Evolutionary conservation across 2,113 vertebrate genomes (phyloP).

Genomic region (Lipophrys pholis): DNA sequence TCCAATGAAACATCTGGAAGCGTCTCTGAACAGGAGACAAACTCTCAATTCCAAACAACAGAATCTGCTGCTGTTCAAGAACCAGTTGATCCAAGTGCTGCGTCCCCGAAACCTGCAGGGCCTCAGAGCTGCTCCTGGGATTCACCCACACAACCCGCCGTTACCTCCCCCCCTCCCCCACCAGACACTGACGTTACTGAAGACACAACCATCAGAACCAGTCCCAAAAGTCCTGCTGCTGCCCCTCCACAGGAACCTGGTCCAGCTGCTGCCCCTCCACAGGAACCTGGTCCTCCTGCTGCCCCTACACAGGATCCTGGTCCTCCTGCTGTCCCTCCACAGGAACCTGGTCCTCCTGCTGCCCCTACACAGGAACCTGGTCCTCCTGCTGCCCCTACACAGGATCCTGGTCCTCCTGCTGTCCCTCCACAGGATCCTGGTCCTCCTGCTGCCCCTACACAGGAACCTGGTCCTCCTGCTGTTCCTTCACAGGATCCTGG

Average conservation of each 20-base stretch:
- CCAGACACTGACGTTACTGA: background rate
- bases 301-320: background rate
- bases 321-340: conserved; percentile 5
- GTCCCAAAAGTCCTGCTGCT: background rate
- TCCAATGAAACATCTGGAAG: background rate
- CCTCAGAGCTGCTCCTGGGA: conserved; percentile 1
- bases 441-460: too few species aligned
- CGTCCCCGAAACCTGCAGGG: background rate
- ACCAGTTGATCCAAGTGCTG: background rate
- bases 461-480: background rate
- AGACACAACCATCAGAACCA: background rate
- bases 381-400: too few species aligned
- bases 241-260: background rate
- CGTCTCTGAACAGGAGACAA: background rate
- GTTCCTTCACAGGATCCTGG: too few species aligned
- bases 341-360: conserved; percentile 15
- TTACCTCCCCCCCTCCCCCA: background rate
- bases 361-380: too few species aligned
- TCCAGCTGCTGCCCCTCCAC: conserved; percentile 4
- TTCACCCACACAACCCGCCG: conserved; percentile 3
- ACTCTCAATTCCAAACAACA: background rate
- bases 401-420: background rate
- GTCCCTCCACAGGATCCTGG: conserved; percentile 5
- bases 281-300: background rate
- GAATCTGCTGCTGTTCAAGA: background rate